Evolutionary conservation across 1,140 invertebrate genomes (phyloP), one percentile per base, ranked within the genome.

Genomic region (Rhizoglyphus robini): DNA sequence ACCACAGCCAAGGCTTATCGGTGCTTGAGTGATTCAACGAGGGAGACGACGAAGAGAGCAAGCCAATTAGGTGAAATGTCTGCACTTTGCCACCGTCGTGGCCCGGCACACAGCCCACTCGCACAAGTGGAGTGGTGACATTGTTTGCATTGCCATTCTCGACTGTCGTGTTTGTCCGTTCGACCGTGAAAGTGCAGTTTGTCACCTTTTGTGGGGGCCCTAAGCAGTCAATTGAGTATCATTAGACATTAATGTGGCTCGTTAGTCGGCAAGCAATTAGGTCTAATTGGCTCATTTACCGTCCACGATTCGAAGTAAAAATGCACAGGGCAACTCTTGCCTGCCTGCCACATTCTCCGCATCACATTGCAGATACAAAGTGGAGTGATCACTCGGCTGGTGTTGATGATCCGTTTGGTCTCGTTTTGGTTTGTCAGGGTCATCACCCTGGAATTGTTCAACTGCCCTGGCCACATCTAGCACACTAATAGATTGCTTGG

Each of bases 161-260:
- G 27, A 46, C 13, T 46, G 15, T 2, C n/a, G n/a, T n/a, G n/a
- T n/a, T n/a, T n/a, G n/a, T n/a, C n/a, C n/a, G 41, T n/a, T 23
- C 18, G 27, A 46, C 13, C 29, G 15, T 2, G 36, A 60, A 60
- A 8, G 15, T 60, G 29, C 58, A 60, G 3, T 34, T 32, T 32
- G 15, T 13, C 29, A 60, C 15, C 58, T 60, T 46, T 60, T 60
- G 58, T 23, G 58, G 58, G 31, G 58, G 58, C n/a, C 58, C 58
- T 60, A 27, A 27, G n/a, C 15, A 60, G 30, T 2, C 27, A 41
- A 23, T 51, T 51, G 29, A 23, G 48, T 51, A 20, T 41, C 18
- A 41, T 41, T 41, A 18, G 8, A 46, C 18, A 46, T 3, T 3
- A n/a, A n/a, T 46, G 3, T 8, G 18, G 41, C 41, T 46, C 15